These are phyloP conservation scores for Belonocnema kinseyi DNA, from an alignment of 1,140 invertebrate species.

Conservation along the genomic window DNA sequence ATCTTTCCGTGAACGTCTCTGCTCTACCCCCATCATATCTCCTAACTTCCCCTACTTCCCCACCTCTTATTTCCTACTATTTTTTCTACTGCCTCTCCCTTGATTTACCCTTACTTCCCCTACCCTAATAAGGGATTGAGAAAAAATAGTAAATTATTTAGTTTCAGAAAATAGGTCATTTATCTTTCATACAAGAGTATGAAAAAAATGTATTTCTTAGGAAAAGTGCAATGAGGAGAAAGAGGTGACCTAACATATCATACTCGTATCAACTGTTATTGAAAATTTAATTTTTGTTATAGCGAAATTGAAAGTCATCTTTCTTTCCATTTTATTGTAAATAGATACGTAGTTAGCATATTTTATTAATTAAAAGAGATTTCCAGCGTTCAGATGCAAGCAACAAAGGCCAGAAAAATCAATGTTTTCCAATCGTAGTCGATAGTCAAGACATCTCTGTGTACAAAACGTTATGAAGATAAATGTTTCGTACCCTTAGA, in stretches of 20 bases:
- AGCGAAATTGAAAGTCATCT: not conserved
- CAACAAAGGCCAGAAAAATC: slow-evolving; percentile 63
- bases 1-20: no score
- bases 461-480: slow-evolving; percentile 64
- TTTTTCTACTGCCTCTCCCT: no score
- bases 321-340: not conserved
- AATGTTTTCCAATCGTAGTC: slow-evolving; percentile 71
- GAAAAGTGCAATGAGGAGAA: not conserved
- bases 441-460: slow-evolving; percentile 64
- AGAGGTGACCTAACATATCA: not conserved
- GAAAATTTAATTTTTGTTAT: not conserved
- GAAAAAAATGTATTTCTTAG: not conserved
- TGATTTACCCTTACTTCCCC: no score
- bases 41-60: no score
- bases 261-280: not conserved
- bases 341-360: not conserved
- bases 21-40: no score
- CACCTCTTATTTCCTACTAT: no score
- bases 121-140: no score
- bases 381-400: slow-evolving; percentile 60
- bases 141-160: no score
- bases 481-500: slow-evolving; percentile 58
- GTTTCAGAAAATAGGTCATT: no score
- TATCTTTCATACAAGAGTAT: no score
- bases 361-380: slow-evolving; percentile 35